These are phyloP conservation scores for Chiridota heheva DNA, from an alignment of 35 echinoderm and acorn worm genomes.

Conservation along the genomic window DNA sequence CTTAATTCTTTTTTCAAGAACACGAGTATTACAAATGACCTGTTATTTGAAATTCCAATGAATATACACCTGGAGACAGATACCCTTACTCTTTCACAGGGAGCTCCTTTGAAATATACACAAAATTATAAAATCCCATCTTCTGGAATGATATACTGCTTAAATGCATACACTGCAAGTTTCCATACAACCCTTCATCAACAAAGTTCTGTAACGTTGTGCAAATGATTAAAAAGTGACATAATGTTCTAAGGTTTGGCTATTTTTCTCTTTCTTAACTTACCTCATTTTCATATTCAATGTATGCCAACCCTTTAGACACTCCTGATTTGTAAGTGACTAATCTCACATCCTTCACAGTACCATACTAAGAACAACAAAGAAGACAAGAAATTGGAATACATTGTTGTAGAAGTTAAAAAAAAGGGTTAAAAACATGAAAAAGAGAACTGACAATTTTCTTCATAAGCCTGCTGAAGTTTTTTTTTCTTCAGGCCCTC, in stretches of 20 bases:
- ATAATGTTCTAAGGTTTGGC: no score
- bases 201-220: no score
- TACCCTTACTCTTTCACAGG: no score
- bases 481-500: background rate
- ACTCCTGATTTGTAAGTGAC: constrained; percentile 80
- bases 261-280: constrained; percentile 26
- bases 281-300: constrained; percentile 92
- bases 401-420: background rate
- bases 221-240: no score
- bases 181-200: no score
- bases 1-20: no score
- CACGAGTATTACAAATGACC: no score
- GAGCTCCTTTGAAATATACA: no score
- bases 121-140: no score
- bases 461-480: background rate
- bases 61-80: no score
- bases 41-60: no score
- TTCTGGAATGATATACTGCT: background rate
- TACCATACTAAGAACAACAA: constrained; percentile 60
- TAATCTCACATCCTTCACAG: constrained; percentile 65
- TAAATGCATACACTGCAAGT: background rate
- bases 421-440: background rate
- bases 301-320: constrained; percentile 92
- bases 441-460: background rate
- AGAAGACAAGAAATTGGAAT: constrained; percentile 16